Evolutionary conservation across 2,113 vertebrate species (phyloP).

Genomic region (Ictalurus punctatus): DNA sequence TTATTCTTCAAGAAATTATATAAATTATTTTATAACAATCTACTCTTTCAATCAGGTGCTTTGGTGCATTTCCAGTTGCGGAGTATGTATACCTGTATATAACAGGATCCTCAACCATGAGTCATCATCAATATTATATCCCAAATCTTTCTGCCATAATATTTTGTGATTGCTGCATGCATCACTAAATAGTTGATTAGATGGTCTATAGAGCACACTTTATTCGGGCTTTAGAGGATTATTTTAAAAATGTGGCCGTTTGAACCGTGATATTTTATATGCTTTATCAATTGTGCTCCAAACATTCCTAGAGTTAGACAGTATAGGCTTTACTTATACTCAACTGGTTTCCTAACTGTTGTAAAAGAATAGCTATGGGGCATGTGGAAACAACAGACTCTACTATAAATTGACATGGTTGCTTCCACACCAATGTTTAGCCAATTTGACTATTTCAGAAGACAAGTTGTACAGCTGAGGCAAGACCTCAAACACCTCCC

Average conservation of each 20-base stretch:
- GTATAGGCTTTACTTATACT: background rate
- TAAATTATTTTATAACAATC: background rate
- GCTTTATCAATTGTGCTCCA: background rate
- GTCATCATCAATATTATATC: background rate
- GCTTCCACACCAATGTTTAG: background rate
- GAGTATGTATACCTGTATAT: background rate
- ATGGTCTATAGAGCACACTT: background rate
- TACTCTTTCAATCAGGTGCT: background rate
- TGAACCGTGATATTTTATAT: background rate
- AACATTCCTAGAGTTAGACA: background rate
- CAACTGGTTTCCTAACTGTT: background rate
- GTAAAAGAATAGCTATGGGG: background rate
- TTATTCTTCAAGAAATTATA: background rate
- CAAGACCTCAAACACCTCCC: background rate
- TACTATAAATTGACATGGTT: background rate
- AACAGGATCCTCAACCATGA: background rate
- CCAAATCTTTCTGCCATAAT: background rate
- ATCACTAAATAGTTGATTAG: background rate
- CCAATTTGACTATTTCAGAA: background rate
- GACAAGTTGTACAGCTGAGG: background rate
- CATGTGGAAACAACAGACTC: background rate
- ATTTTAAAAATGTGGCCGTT: background rate
- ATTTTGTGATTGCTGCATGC: background rate
- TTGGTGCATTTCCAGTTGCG: background rate
- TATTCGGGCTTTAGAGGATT: background rate